Base-by-base conservation (phyloP, 2,888 invertebrate species). In the Rhyacophila evoluta region DNA sequence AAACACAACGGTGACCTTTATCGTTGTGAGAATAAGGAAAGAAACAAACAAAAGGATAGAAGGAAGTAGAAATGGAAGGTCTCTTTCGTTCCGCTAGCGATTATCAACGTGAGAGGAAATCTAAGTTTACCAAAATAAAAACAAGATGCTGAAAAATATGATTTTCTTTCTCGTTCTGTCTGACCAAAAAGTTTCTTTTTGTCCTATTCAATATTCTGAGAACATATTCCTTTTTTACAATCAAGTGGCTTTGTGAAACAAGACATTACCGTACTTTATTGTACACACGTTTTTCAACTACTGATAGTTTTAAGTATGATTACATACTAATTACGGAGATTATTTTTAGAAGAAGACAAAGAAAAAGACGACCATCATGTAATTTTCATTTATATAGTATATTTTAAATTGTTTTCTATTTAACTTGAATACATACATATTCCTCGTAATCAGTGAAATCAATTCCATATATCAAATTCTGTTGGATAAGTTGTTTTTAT, bases 1-100 rank as follows among this genome's bases (percentile, higher is more conserved):
- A 75, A 79, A 75, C 55, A 37, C 38, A 74, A 75, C 72, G 69
- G 75, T 25, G 69, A 72, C 76, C 76, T 73, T 73, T 77, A 77
- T 77, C 72, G 77, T 77, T 77, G 77, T 77, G 77, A 77, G 77
- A 77, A 77, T 68, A 77, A 77, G 77, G 55, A 77, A 77, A 41
- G 77, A 72, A 77, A 72, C 72, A 77, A 77, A 77, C 77, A 77
- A 77, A 77, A 72, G 72, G 77, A 72, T 72, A 36, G 55, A 33
- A 72, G 67, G 70, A 77, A 77, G 77, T 55, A 72, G 72, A 72
- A 77, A 72, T 71, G 38, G 72, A 77, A 77, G 77, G 77, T 77
- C 77, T 70, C 77, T 77, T 77, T 77, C 77, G 77, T 41, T 77
- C 71, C 75, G 70, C 71, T 38, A 28, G 70, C 75, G 71, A 75